These are phyloP conservation scores for Physeter macrocephalus DNA, from an alignment of 2,113 vertebrate genomes.

Conservation along the genomic window DNA sequence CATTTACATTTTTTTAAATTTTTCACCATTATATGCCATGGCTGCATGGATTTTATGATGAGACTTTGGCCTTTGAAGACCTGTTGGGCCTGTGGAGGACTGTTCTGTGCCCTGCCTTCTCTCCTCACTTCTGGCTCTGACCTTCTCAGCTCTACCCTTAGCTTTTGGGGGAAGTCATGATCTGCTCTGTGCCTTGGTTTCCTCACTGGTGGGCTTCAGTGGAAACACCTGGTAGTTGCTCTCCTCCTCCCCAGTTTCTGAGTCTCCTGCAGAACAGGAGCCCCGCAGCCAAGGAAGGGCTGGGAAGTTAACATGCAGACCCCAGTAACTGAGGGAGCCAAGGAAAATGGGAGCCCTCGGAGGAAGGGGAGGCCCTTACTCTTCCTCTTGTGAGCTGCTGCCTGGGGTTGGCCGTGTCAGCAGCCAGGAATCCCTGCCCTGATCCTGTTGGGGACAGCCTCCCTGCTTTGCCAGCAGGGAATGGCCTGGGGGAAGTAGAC, in stretches of 20 bases:
- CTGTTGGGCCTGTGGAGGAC: too few species aligned
- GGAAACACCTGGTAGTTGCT: background rate
- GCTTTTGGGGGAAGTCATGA: background rate
- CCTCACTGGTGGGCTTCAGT: background rate
- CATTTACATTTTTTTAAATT: background rate
- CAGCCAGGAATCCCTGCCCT: too few species aligned
- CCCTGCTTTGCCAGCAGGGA: background rate
- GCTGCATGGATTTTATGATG: background rate
- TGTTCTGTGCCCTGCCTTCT: background rate
- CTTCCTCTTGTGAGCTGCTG: background rate
- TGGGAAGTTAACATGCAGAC: background rate
- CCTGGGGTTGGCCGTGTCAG: background rate
- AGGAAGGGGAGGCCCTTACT: background rate
- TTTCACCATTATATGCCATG: background rate
- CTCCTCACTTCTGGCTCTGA: background rate
- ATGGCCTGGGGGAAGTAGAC: background rate
- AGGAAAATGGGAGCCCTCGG: background rate
- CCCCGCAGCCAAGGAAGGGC: background rate
- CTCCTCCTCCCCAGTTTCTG: background rate
- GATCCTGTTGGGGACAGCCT: background rate
- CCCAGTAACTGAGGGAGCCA: background rate
- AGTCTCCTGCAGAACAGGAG: background rate
- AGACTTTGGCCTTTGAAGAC: background rate
- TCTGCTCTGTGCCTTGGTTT: background rate
- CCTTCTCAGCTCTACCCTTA: background rate